Conservation (phyloP, 2,888 invertebrate genomes). For the Acleris sparsana region DNA sequence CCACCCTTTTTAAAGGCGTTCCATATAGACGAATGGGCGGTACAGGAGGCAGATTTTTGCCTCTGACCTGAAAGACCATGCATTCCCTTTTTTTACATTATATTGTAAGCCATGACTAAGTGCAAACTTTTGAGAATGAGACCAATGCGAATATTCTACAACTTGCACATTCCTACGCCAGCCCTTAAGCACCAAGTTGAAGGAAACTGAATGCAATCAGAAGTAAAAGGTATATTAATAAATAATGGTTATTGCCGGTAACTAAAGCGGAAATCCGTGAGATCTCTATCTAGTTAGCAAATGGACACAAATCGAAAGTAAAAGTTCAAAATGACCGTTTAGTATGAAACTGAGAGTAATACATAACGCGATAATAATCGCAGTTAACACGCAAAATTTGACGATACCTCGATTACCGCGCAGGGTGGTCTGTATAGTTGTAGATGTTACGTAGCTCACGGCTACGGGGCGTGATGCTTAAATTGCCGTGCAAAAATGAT, state of each 20-base stretch:
- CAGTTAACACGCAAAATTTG: conserved; percentile 6
- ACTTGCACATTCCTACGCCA: too few species aligned
- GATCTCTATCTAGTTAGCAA: conserved; percentile 22
- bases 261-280: conserved; percentile 22
- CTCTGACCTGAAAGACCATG: too few species aligned
- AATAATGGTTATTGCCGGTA: background rate
- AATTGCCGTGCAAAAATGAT: background rate
- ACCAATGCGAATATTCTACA: too few species aligned
- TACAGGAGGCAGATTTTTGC: too few species aligned
- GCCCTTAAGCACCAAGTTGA: background rate
- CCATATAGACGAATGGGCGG: too few species aligned
- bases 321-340: conserved; percentile 28
- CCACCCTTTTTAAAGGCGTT: too few species aligned
- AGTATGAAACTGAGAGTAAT: conserved; percentile 29
- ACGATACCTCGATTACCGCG: conserved; percentile 7
- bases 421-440: background rate
- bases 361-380: conserved; percentile 13
- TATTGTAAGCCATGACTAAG: too few species aligned
- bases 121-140: too few species aligned
- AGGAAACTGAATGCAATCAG: background rate
- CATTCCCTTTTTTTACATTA: too few species aligned
- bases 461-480: background rate
- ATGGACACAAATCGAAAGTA: conserved; percentile 29
- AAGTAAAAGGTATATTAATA: background rate
- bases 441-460: conserved; percentile 10